Conservation (phyloP, 2,888 invertebrate species). For the Gandaritis pyraliata region DNA sequence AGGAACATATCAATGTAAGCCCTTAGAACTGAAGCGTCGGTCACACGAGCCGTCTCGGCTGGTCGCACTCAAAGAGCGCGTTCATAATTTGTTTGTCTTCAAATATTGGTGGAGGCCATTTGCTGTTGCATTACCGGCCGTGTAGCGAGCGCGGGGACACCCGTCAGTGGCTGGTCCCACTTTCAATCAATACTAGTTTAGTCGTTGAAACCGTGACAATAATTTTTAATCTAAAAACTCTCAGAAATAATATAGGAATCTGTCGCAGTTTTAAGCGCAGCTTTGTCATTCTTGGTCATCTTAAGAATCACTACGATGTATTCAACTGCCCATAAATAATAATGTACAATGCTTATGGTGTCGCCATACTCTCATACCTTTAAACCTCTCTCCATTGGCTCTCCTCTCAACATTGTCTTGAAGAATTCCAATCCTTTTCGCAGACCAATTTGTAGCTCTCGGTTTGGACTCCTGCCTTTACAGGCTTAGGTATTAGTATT, state of each 20-base stretch:
- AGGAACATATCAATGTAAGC: conserved; percentile 25
- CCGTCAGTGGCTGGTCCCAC: background rate
- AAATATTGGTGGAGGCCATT: conserved; percentile 25
- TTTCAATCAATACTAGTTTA: background rate
- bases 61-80: conserved; percentile 17
- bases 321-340: too few relatives aligned
- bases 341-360: too few relatives aligned
- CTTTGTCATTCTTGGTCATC: too few relatives aligned
- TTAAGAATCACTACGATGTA: too few relatives aligned
- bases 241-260: too few relatives aligned
- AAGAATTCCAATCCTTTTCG: conserved; percentile 24
- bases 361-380: too few relatives aligned
- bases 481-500: too few relatives aligned
- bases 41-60: conserved; percentile 26
- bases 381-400: too few relatives aligned
- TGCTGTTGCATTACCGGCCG: conserved; percentile 31
- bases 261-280: too few relatives aligned
- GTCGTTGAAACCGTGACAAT: conserved; percentile 8
- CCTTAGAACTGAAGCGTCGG: conserved; percentile 12
- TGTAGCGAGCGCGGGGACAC: conserved; percentile 9
- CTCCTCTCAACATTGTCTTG: conserved; percentile 10
- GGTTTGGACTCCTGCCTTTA: too few relatives aligned
- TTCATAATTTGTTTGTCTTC: conserved; percentile 27
- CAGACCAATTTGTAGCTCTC: conserved; percentile 23
- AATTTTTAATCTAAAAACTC: too few relatives aligned